Evolutionary conservation across 37 sponge, comb jelly and placozoan genomes (phyloP).

Genomic region (Corticium candelabrum): DNA sequence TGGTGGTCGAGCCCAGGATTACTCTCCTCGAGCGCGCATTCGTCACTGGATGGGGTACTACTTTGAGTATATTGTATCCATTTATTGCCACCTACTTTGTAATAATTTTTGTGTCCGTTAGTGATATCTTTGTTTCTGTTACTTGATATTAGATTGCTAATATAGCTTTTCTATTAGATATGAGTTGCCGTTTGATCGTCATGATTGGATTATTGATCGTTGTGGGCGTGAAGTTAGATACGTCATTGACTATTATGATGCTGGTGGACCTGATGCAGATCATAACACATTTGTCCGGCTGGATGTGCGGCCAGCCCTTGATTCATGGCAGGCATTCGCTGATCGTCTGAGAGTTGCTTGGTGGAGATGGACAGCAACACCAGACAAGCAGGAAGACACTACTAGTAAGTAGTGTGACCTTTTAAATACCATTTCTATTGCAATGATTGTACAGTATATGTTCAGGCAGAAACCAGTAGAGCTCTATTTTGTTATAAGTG

Average conservation of each 20-base stretch:
- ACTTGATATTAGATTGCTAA: background rate
- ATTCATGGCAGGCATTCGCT: conserved; percentile 68
- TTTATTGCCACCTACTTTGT: background rate
- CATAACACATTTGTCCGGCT: conserved; percentile 50
- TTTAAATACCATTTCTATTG: too few relatives aligned
- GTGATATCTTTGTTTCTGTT: background rate
- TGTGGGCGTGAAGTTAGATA: conserved; percentile 79
- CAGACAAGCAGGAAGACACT: too few relatives aligned
- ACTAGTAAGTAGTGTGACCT: too few relatives aligned
- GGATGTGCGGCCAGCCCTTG: conserved; percentile 91
- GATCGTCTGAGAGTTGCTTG: conserved; percentile 71
- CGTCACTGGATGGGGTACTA: conserved; percentile 70
- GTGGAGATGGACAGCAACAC: conserved; percentile 57
- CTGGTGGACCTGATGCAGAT: conserved; percentile 39
- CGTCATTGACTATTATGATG: conserved; percentile 91
- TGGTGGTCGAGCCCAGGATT: conserved; percentile 80
- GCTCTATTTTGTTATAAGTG: too few relatives aligned
- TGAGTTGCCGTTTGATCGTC: conserved; percentile 92
- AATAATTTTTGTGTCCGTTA: conserved; percentile 1
- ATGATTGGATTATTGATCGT: conserved; percentile 92
- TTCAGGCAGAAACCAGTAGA: too few relatives aligned
- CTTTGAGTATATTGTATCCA: background rate
- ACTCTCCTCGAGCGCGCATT: conserved; percentile 76
- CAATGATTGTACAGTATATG: too few relatives aligned
- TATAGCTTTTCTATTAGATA: conserved; percentile 27